Percentiles rank a stretch among this genome's conserved stretches.
These are phyloP conservation scores for Lithophane ornitopus DNA, from an alignment of 2,888 invertebrate species.

Conservation along the genomic window DNA sequence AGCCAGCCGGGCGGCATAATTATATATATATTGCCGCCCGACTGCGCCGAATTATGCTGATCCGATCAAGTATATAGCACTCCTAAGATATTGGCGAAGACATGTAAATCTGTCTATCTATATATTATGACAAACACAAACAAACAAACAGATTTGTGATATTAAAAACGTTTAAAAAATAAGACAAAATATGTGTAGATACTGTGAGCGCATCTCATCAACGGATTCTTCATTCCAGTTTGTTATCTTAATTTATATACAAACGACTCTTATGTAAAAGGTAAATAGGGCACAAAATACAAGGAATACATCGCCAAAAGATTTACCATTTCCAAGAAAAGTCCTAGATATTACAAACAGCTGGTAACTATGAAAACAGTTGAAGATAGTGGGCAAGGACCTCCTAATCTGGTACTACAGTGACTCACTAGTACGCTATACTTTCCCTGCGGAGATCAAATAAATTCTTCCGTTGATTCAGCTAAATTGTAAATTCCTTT, in stretches of 20 bases:
- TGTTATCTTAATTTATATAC: not conserved
- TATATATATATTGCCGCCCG: too few species aligned
- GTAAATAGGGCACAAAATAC: not conserved
- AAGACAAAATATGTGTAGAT: not conserved
- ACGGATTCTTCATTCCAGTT: not conserved
- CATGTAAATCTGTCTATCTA: too few species aligned
- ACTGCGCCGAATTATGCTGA: too few species aligned
- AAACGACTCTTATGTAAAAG: not conserved
- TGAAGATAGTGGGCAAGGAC: conserved; percentile 34
- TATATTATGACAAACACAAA: too few species aligned
- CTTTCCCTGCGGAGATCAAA: not conserved
- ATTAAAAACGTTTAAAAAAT: not conserved
- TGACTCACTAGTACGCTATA: conserved; percentile 4
- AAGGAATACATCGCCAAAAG: not conserved
- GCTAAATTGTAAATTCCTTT: conserved; percentile 35
- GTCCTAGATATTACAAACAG: not conserved
- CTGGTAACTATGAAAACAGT: conserved; percentile 27
- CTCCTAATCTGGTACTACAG: conserved; percentile 33
- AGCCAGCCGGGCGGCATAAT: too few species aligned
- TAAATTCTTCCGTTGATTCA: conserved; percentile 17
- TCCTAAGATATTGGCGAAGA: too few species aligned
- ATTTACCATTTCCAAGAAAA: not conserved
- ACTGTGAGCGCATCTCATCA: not conserved
- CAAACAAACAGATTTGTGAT: not conserved
- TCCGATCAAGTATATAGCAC: too few species aligned